phyloP scores from a whole-genome alignment of 2,797 vertebrate species.

The Odontamblyopus lacepedii region DNA sequence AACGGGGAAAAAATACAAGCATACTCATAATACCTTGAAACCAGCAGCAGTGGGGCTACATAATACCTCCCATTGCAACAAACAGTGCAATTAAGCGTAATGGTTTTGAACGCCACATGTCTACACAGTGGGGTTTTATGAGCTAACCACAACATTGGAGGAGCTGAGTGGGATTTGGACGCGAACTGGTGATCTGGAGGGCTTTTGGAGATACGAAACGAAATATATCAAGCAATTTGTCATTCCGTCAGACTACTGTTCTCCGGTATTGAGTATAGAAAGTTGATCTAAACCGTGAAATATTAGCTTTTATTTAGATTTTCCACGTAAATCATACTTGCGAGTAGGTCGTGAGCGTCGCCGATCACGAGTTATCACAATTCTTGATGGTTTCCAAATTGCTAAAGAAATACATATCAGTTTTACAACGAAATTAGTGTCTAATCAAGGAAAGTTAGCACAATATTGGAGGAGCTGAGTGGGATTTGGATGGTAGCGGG shows the following conservation, averaged over 20 bases:
- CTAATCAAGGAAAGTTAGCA: background rate
- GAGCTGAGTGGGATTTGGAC: background rate
- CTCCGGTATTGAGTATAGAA: background rate
- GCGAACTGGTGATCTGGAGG: constrained; percentile 17
- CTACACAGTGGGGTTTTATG: constrained; percentile 37
- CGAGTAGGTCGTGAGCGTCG: background rate
- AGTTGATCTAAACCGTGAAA: background rate
- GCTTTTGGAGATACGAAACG: background rate
- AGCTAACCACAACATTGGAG: constrained; percentile 36
- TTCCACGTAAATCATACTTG: background rate
- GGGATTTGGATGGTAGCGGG: constrained; percentile 7
- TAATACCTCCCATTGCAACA: constrained; percentile 37
- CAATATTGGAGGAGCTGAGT: constrained; percentile 20
- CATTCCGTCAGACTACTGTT: constrained; percentile 3
- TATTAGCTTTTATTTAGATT: background rate
- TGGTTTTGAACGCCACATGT: constrained; percentile 32
- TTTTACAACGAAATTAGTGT: too few species aligned
- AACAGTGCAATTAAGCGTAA: constrained; percentile 43
- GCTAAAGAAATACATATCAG: too few species aligned
- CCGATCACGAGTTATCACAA: background rate
- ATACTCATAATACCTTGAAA: constrained; percentile 45
- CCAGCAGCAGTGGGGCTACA: constrained; percentile 29
- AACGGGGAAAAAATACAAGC: constrained; percentile 42
- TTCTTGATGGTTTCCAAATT: too few species aligned
- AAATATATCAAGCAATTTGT: background rate